A percentile compares a stretch with the other conserved stretches of the same genome.
Evolutionary conservation across 2,797 vertebrate species (phyloP).

Genomic region (Pelochelys cantorii): DNA sequence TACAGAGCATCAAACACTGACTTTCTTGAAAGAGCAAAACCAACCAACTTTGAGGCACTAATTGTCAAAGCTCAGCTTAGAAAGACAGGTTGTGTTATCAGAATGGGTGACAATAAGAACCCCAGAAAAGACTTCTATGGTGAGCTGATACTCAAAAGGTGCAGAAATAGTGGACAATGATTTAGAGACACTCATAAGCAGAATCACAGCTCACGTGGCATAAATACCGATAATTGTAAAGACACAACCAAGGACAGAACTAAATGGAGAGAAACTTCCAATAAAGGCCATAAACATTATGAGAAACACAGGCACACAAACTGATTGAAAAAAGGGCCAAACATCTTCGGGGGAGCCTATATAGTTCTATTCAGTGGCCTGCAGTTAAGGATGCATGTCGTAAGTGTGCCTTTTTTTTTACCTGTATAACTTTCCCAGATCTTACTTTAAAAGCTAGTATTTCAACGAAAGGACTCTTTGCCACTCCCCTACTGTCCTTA

Average conservation of each 20-base stretch:
- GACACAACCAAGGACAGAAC: background rate
- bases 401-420: background rate
- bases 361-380: background rate
- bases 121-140: background rate
- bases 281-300: background rate
- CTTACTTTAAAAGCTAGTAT: background rate
- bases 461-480: slow-evolving; percentile 38
- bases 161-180: background rate
- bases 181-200: background rate
- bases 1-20: background rate
- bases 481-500: background rate
- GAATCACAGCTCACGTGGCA: background rate
- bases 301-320: background rate
- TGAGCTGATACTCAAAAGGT: background rate
- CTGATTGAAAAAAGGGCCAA: background rate
- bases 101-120: background rate
- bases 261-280: background rate
- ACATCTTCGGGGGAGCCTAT: background rate
- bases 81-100: background rate
- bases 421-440: background rate
- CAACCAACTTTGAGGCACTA: background rate
- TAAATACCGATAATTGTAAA: background rate
- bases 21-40: background rate
- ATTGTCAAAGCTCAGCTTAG: background rate
- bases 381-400: background rate